Percentiles rank a stretch among this genome's conserved stretches.
phyloP scores from a whole-genome alignment of 2,797 vertebrate genomes.

The Squalus acanthias region DNA sequence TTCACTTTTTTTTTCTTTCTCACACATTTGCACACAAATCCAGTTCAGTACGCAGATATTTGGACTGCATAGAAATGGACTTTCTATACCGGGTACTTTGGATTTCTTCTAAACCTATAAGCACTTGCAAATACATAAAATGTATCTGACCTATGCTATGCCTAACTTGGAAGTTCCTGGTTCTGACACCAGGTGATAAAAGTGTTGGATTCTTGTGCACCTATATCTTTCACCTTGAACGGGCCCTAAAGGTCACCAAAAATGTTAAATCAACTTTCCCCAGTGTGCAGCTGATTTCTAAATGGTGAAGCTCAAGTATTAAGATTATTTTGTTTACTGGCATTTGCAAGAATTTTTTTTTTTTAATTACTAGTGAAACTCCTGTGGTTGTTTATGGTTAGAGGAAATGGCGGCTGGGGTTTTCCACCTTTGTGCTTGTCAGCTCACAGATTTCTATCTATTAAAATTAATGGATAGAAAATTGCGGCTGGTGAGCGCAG shows the following conservation, averaged over 20 bases:
- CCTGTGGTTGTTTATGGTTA: no score
- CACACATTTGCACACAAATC: background rate
- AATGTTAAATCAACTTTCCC: background rate
- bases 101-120: background rate
- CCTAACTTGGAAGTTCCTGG: background rate
- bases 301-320: no score
- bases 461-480: background rate
- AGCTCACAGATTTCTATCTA: no score
- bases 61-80: background rate
- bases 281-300: no score
- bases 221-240: background rate
- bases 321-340: no score
- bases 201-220: background rate
- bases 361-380: no score
- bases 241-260: background rate
- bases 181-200: background rate
- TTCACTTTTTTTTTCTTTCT: background rate
- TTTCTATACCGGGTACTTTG: background rate
- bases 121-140: background rate
- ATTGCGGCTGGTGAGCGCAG: background rate
- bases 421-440: no score
- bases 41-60: background rate
- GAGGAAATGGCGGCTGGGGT: no score
- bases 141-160: background rate
- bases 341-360: no score